A percentile compares a stretch with the other conserved stretches of the same genome.
Evolutionary conservation across 2,888 invertebrate genomes (phyloP).

Genomic region (Neoitamus cyanurus): DNA sequence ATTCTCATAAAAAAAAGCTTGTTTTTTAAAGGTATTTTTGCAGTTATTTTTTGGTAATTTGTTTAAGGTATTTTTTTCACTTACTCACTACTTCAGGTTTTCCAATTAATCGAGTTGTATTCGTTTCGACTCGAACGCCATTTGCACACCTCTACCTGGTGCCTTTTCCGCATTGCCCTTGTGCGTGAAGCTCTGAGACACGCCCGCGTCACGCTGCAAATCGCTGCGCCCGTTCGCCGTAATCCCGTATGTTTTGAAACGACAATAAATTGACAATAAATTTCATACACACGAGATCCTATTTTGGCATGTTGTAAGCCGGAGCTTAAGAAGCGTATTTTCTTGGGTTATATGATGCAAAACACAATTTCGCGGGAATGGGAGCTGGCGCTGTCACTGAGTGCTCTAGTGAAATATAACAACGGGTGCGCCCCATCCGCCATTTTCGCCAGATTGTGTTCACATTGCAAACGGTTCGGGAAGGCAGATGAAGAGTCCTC

Average conservation of each 20-base stretch:
- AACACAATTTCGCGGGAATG: constrained; percentile 22
- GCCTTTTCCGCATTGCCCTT: not conserved
- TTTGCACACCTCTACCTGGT: not conserved
- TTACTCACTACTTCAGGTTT: too few relatives aligned
- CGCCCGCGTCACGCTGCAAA: not conserved
- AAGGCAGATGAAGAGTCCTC: not conserved
- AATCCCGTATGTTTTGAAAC: constrained; percentile 4
- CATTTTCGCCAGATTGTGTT: not conserved
- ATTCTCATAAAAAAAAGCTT: too few relatives aligned
- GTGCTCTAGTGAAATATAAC: constrained; percentile 40
- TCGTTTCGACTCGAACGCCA: too few relatives aligned
- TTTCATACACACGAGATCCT: constrained; percentile 15
- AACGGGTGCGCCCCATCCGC: not conserved
- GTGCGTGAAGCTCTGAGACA: not conserved
- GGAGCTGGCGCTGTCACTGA: constrained; percentile 29
- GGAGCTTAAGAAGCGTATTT: constrained; percentile 33
- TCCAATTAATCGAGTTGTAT: too few relatives aligned
- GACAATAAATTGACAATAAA: constrained; percentile 43
- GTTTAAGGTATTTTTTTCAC: too few relatives aligned
- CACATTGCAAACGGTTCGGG: not conserved
- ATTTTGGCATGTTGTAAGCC: constrained; percentile 7
- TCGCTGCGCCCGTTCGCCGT: not conserved
- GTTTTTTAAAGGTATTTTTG: too few relatives aligned
- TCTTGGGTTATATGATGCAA: constrained; percentile 41
- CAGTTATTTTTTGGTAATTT: too few relatives aligned